Evolutionary conservation across 53 echinoderm and acorn worm species (phyloP), one percentile per base, ranked within the genome.

Genomic region (Henricia sp.): DNA sequence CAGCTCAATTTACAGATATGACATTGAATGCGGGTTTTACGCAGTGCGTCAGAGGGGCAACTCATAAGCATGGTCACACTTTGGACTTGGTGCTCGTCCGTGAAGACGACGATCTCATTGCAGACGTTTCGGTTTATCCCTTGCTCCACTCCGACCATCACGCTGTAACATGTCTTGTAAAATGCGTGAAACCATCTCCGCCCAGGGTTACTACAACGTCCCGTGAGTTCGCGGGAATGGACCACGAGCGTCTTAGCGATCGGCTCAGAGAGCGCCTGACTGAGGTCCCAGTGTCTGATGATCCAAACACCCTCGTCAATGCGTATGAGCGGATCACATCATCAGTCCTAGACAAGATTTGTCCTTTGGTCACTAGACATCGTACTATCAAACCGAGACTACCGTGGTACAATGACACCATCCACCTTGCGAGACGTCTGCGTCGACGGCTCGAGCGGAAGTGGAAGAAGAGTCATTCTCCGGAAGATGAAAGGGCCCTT

Each of bases 341-440:
- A 8, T 74, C 86, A 20, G 63, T 41, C 9, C 85, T 84, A 11
- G 63, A 85, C 41, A 34, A 58, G 2, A 59, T 73, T 11, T 75
- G 74, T 50, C 65, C 74, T 29, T 29, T 74, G 1, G 50, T 85
- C 43, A 72, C 86, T 2, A 62, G 50, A 23, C 60, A 85, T 25
- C 72, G 67, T 39, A 43, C 23, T 20, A 30, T 74, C 28, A 64
- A 37, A 51, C 62, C 62, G 1, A 4, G 74, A 6, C 48, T 74
- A 30, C 51, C 86, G 17, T 85, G 86, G 86, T 85, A 85, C 21
- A 74, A 63, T 64, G 65, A 85, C 33, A 50, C 13, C 0, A 68
- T 72, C 25, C 71, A 85, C 42, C 11, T 19, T 5, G 69, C 19
- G 40, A 71, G 85, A 58, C 72, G 85, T 19, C 20, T 52, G 34